A percentile compares a stretch with the other conserved stretches of the same genome.
phyloP scores from a whole-genome alignment of 92 coral and sea anemone species.

The Zoanthus gigantus region DNA sequence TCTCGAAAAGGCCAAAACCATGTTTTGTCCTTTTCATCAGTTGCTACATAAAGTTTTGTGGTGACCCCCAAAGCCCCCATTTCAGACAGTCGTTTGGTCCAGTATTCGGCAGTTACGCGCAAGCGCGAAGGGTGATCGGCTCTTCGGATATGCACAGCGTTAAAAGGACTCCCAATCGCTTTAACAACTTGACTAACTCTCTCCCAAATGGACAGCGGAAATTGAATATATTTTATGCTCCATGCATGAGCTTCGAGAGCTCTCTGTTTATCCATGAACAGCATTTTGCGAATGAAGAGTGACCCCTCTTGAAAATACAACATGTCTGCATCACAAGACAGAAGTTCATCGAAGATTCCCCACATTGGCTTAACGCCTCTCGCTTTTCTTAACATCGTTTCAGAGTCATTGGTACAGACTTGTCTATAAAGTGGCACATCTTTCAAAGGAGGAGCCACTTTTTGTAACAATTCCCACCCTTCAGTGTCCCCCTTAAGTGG shows the following conservation, averaged over 20 bases:
- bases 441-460: not conserved
- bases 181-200: slow-evolving; percentile 53
- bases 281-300: slow-evolving; percentile 75
- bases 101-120: slow-evolving; percentile 63
- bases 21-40: slow-evolving; percentile 82
- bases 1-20: slow-evolving; percentile 90
- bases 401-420: slow-evolving; percentile 63
- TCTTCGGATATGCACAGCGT: slow-evolving; percentile 90
- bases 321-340: slow-evolving; percentile 69
- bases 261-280: slow-evolving; percentile 67
- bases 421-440: slow-evolving; percentile 65
- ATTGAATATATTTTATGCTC: slow-evolving; percentile 73
- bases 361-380: slow-evolving; percentile 52
- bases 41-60: slow-evolving; percentile 85
- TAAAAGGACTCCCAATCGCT: slow-evolving; percentile 70
- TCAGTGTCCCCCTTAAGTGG: slow-evolving; percentile 51
- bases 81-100: slow-evolving; percentile 61
- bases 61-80: slow-evolving; percentile 67
- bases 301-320: slow-evolving; percentile 93
- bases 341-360: slow-evolving; percentile 79
- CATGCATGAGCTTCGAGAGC: slow-evolving; percentile 85
- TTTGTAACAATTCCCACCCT: slow-evolving; percentile 60
- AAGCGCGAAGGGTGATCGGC: slow-evolving; percentile 84
- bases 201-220: slow-evolving; percentile 69
- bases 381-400: not conserved